Conservation (phyloP, 2,888 invertebrate species). For the Epiblema foenella region DNA sequence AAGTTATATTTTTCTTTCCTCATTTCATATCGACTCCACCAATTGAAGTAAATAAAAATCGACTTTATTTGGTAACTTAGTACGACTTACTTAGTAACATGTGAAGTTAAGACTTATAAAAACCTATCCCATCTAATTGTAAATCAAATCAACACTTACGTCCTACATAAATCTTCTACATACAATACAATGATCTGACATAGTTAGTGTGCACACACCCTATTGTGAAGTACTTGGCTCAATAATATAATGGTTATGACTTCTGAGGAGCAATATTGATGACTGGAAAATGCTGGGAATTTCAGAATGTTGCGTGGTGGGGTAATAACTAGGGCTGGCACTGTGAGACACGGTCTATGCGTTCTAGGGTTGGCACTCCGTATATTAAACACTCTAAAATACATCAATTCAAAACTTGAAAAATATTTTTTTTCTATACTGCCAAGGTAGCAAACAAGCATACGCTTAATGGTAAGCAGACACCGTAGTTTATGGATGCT, state of each 20-base stretch:
- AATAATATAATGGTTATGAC: conserved; percentile 26
- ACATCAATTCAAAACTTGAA: no score
- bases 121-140: background rate
- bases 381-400: no score
- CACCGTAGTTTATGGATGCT: no score
- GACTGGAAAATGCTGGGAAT: conserved; percentile 13
- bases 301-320: background rate
- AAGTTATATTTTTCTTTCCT: no score
- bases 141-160: conserved; percentile 7
- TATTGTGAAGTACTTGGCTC: conserved; percentile 5
- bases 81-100: no score
- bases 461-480: no score
- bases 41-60: no score
- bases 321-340: background rate
- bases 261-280: conserved; percentile 18
- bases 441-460: no score
- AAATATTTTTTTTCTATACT: no score
- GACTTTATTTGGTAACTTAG: no score
- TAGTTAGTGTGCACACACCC: conserved; percentile 13
- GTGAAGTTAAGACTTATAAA: background rate
- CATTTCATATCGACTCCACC: no score
- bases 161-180: background rate
- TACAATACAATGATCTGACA: conserved; percentile 15
- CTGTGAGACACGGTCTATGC: background rate
- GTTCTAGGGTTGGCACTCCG: background rate